A percentile compares a stretch with the other conserved stretches of the same genome.
Conservation (phyloP, 2,113 vertebrate species). For the Corvus moneduloides region DNA sequence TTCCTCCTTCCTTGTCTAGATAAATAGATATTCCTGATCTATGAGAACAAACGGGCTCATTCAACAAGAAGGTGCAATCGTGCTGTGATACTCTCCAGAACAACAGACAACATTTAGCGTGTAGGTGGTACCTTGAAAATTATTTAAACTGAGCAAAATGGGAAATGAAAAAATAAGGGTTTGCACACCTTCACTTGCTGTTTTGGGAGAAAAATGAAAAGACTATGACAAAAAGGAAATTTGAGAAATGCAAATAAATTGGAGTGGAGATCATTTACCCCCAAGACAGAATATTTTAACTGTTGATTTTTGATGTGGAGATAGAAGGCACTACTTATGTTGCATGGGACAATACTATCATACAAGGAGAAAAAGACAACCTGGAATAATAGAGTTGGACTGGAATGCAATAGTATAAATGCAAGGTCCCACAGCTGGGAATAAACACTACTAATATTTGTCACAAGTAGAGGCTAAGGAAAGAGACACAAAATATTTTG, state of each 20-base stretch:
- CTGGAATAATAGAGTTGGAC: background rate
- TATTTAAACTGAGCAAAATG: background rate
- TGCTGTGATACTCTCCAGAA: background rate
- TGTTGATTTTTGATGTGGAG: background rate
- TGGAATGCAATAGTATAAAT: background rate
- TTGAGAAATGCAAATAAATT: background rate
- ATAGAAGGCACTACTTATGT: background rate
- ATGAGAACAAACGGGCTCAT: background rate
- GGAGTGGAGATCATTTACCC: background rate
- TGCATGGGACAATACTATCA: background rate
- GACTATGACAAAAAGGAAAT: background rate
- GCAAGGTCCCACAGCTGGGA: background rate
- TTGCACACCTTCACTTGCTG: background rate
- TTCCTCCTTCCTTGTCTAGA: background rate
- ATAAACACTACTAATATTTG: background rate
- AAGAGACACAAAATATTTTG: background rate
- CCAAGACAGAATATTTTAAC: background rate
- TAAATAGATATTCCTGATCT: background rate
- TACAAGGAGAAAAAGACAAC: background rate
- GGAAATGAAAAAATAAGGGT: background rate
- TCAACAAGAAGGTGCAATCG: background rate
- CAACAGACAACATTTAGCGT: background rate
- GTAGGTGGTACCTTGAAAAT: background rate
- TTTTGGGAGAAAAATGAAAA: background rate
- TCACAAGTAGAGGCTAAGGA: background rate